Percentiles rank a stretch among this genome's conserved stretches.
Conservation (phyloP, 2,888 invertebrate species). For the Pristionchus arcanus region DNA sequence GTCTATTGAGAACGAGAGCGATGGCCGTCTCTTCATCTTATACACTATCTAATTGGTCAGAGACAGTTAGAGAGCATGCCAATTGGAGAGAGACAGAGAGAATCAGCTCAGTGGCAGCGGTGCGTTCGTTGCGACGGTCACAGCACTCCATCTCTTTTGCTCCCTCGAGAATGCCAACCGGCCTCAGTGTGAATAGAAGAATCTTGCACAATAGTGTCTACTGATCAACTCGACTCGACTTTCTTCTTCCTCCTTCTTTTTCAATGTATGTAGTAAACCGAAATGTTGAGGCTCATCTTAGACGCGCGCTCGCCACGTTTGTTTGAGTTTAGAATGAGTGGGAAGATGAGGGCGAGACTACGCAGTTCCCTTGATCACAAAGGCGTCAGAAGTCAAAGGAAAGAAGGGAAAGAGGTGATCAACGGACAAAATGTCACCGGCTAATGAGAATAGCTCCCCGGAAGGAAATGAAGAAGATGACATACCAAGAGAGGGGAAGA, state of each 20-base stretch:
- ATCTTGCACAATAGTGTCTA: background rate
- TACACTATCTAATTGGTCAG: background rate
- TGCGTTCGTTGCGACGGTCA: conserved; percentile 9
- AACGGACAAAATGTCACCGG: background rate
- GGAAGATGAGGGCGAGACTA: background rate
- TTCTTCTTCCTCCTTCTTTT: background rate
- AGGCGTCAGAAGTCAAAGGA: background rate
- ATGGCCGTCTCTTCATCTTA: background rate
- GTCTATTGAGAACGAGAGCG: conserved; percentile 13
- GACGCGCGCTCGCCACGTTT: background rate
- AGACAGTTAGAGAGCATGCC: background rate
- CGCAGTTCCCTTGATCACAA: background rate
- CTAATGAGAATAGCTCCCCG: background rate
- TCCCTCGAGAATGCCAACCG: conserved; percentile 35
- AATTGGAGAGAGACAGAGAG: background rate
- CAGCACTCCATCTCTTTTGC: background rate
- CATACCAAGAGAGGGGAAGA: conserved; percentile 58
- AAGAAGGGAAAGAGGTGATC: background rate
- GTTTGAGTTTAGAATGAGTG: conserved; percentile 29
- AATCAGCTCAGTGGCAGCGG: background rate
- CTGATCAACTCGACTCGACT: background rate
- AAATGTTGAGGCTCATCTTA: conserved; percentile 15
- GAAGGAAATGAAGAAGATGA: background rate
- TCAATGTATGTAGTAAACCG: background rate
- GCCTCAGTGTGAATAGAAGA: background rate